Evolutionary conservation across 2,113 vertebrate species (phyloP), one percentile per base, ranked within the genome.

Genomic region (Channa maculata): DNA sequence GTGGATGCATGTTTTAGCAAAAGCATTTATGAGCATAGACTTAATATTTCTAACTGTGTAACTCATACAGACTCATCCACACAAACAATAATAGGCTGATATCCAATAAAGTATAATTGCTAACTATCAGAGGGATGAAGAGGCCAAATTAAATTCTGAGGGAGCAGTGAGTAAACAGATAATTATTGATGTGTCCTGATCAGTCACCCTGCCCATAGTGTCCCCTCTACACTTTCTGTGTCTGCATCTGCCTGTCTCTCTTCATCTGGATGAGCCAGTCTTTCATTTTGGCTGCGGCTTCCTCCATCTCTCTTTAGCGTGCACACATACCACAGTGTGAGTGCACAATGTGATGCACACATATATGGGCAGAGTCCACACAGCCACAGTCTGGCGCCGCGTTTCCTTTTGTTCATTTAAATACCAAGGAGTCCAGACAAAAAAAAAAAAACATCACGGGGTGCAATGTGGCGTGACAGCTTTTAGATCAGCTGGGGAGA

Each of bases 391-490:
- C 62, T 58, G 51, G 49, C 10, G 6, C 65, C 7, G 33, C 38
- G 8, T 55, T 63, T 76, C 62, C 64, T 73, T 86, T 80, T 82
- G 70, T 84, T 84, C 59, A 81, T 82, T 87, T 84, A 86, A 85
- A 91, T 86, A 76, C 63, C 60, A 77, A 5, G 24, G 60, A 64
- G 76, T 67, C 58, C 76, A 75, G 70, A 80, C 67, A 71, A 58
- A 60, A 84, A 79, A 24, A 24, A 24, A 24, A 24, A 24, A 71
- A 11, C 76, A 88, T 90, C 79, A 91, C 33, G 15, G 71, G 61
- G 75, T 3, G 46, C 85, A 86, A 86, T 87, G 86, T 88, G 83
- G 76, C 71, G 71, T 87, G 79, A 83, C 79, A 8, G 43, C 64
- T 65, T 86, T 85, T 63, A 80, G 77, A 84, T 89, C 80, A 69